A percentile compares a stretch with the other conserved stretches of the same genome.
These are phyloP conservation scores for Ploceus nigricollis DNA, from an alignment of 2,113 vertebrate species.

Conservation along the genomic window DNA sequence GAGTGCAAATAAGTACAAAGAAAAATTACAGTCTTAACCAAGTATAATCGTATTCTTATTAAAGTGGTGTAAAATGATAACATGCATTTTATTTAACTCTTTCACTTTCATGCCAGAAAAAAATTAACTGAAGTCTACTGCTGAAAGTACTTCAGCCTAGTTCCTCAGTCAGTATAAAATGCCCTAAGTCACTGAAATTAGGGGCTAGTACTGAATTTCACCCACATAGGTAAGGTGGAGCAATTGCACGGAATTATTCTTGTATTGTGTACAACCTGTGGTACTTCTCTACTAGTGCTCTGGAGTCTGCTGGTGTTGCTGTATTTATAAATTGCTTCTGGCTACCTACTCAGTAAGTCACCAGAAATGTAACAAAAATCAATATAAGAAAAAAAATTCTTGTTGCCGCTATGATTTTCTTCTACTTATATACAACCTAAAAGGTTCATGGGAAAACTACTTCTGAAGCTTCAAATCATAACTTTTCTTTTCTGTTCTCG, in stretches of 20 bases:
- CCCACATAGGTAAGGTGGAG: background rate
- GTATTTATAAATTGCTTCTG: constrained; percentile 19
- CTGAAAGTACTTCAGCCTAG: background rate
- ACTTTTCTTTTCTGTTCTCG: background rate
- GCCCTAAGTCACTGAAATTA: background rate
- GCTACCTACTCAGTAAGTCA: constrained; percentile 30
- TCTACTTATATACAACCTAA: background rate
- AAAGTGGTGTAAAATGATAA: background rate
- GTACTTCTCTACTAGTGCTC: background rate
- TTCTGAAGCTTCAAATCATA: background rate
- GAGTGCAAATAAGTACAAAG: background rate
- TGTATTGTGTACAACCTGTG: background rate
- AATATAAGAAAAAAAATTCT: background rate
- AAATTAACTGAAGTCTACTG: background rate
- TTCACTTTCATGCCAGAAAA: background rate
- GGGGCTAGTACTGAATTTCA: background rate
- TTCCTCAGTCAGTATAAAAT: background rate
- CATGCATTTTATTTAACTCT: background rate
- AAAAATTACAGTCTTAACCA: background rate
- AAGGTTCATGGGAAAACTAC: background rate
- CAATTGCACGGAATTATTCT: background rate
- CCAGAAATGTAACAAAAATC: constrained; percentile 48
- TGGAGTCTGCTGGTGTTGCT: background rate
- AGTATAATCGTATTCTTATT: background rate
- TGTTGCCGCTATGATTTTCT: background rate